Evolutionary conservation across 1,140 invertebrate genomes (phyloP), one percentile per base, ranked within the genome.

Genomic region (Cyphomyrmex costatus): DNA sequence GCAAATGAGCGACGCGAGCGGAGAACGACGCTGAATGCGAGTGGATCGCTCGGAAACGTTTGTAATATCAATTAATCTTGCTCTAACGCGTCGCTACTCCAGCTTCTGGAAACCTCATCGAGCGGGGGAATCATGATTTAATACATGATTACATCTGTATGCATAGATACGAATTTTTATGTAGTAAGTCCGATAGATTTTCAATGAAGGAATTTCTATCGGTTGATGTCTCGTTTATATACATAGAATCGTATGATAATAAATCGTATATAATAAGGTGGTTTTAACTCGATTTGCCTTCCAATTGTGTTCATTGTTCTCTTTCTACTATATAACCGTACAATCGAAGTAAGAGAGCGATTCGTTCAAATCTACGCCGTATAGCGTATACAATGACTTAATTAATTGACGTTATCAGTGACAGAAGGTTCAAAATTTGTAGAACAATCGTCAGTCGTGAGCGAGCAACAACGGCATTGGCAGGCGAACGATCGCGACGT

Each of bases 21-120:
- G 46, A 36, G 61, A 80, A 58, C 66, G 65, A 51, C 19, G 53
- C 68, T 73, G 79, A 82, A 73, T 71, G 42, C 66, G 78, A 71
- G 36, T 24, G 42, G 79, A 83, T 74, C 53, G 68, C 53, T 83
- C 36, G 79, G 53, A 82, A 73, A 80, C 49, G 21, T 82, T 73
- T 73, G 66, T 61, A 60, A 83, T 74, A 61, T 83, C 53, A 61
- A 83, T 73, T 83, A 83, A 83, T 83, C 68, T 60, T 80, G 36
- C 65, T 14, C 21, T 58, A 80, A 56, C 78, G n/a, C 30, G 65
- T 5, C 77, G 60, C 61, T 68, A 16, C 8, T 36, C 14, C 16
- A 21, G 21, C 24, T 42, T 70, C 42, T 56, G 12, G 30, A 56
- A n/a, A 21, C 42, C 68, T 80, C 68, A 27, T 42, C 63, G 65